Conservation (phyloP, 2,113 vertebrate species). For the Martes martes region DNA sequence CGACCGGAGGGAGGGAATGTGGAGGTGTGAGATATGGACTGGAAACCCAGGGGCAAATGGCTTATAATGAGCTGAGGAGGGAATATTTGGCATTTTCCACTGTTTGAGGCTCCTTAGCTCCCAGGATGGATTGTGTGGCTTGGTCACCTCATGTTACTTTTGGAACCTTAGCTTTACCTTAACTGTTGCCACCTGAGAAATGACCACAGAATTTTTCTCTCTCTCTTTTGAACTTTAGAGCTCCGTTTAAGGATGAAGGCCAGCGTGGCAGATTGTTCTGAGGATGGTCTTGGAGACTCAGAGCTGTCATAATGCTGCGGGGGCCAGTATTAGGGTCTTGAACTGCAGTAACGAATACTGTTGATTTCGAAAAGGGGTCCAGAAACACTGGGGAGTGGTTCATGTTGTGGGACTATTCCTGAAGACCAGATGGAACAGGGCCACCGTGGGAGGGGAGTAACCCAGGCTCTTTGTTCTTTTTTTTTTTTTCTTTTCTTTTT, state of each 20-base stretch:
- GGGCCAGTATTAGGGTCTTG: slow-evolving; percentile 25
- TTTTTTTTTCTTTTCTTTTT: background rate
- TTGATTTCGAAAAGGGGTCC: slow-evolving; percentile 41
- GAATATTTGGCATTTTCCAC: background rate
- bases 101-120: background rate
- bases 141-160: slow-evolving; percentile 18
- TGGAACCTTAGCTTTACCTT: slow-evolving; percentile 38
- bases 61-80: background rate
- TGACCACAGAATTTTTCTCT: background rate
- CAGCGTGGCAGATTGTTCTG: slow-evolving; percentile 38
- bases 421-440: slow-evolving; percentile 43
- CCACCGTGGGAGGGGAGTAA: slow-evolving; percentile 75
- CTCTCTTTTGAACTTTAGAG: slow-evolving; percentile 45
- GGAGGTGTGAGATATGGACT: background rate
- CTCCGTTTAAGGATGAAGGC: slow-evolving; percentile 50
- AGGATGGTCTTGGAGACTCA: slow-evolving; percentile 49
- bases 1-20: background rate
- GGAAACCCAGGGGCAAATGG: background rate
- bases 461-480: slow-evolving; percentile 54
- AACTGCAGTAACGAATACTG: slow-evolving; percentile 30
- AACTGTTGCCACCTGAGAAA: slow-evolving; percentile 44
- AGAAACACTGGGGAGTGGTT: slow-evolving; percentile 22
- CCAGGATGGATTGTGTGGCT: background rate
- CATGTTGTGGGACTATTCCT: slow-evolving; percentile 33
- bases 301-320: slow-evolving; percentile 56